These are phyloP conservation scores for Crossaster papposus DNA, from an alignment of 53 echinoderm and acorn worm species.

Conservation along the genomic window DNA sequence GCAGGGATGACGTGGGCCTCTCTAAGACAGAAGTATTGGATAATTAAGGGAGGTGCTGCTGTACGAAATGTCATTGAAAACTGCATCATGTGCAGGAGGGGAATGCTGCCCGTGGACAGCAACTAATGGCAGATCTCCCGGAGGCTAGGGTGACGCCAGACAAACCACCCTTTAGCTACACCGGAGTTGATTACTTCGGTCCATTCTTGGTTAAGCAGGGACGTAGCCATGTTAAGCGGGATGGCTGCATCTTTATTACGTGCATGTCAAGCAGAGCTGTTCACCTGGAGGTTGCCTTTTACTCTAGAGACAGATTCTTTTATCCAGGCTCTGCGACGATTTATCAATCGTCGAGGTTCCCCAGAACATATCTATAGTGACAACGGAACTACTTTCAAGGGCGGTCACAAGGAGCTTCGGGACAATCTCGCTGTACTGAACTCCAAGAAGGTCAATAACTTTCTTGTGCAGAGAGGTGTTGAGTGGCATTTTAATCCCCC, in stretches of 20 bases:
- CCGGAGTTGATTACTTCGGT: constrained; percentile 70
- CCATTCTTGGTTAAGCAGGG: constrained; percentile 67
- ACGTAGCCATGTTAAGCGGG: constrained; percentile 56
- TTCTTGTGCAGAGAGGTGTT: too few relatives aligned
- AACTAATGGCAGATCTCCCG: too few relatives aligned
- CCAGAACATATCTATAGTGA: too few relatives aligned
- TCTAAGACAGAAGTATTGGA: constrained; percentile 63
- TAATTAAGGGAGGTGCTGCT: constrained; percentile 53
- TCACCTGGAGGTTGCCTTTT: constrained; percentile 60
- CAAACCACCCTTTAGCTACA: constrained; percentile 57
- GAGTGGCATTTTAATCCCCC: too few relatives aligned
- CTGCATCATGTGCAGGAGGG: constrained; percentile 60
- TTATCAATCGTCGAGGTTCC: not conserved
- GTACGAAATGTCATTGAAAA: constrained; percentile 65
- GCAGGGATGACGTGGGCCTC: constrained; percentile 71
- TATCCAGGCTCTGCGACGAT: constrained; percentile 29
- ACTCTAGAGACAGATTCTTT: constrained; percentile 74
- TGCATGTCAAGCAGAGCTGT: constrained; percentile 62
- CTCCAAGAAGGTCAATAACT: too few relatives aligned
- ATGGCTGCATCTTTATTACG: constrained; percentile 71
- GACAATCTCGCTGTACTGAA: too few relatives aligned
- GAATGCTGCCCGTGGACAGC: too few relatives aligned
- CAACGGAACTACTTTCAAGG: too few relatives aligned
- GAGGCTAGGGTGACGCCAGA: too few relatives aligned
- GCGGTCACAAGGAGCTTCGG: too few relatives aligned